A percentile compares a stretch with the other conserved stretches of the same genome.
These are phyloP conservation scores for Dryobota labecula DNA, from an alignment of 2,888 invertebrate species.

Conservation along the genomic window DNA sequence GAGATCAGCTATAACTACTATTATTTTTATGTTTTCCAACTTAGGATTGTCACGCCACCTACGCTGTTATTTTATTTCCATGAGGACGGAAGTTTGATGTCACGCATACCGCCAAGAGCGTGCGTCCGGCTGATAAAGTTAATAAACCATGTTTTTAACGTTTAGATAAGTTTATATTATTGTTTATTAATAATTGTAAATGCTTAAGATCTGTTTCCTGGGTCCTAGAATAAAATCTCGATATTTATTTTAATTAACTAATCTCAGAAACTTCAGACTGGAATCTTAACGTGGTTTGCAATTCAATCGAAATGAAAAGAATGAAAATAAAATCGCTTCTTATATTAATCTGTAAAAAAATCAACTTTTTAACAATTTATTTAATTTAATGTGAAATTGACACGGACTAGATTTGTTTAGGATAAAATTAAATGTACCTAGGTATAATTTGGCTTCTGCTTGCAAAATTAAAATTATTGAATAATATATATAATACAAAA, in stretches of 20 bases:
- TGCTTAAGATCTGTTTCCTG: constrained; percentile 20
- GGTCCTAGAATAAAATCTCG: not conserved
- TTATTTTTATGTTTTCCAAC: constrained; percentile 24
- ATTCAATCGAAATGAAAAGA: not conserved
- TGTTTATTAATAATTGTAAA: constrained; percentile 55
- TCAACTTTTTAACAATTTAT: too few relatives aligned
- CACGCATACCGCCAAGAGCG: constrained; percentile 72
- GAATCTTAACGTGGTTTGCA: not conserved
- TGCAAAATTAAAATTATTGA: not conserved
- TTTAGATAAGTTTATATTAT: constrained; percentile 50
- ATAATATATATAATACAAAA: too few relatives aligned
- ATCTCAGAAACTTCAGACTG: not conserved
- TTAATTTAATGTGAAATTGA: not conserved
- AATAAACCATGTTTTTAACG: constrained; percentile 65
- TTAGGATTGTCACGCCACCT: constrained; percentile 64
- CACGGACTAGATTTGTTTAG: too few relatives aligned
- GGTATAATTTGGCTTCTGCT: not conserved
- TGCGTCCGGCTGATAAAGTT: constrained; percentile 77
- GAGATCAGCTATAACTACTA: not conserved
- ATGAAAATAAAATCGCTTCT: not conserved
- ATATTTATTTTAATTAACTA: not conserved
- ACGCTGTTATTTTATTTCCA: constrained; percentile 64
- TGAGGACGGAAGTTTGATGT: constrained; percentile 70
- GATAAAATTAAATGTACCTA: not conserved
- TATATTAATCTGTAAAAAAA: not conserved